Evolutionary conservation across 53 echinoderm and acorn worm genomes (phyloP).

Genomic region (Paelopatides confundens): DNA sequence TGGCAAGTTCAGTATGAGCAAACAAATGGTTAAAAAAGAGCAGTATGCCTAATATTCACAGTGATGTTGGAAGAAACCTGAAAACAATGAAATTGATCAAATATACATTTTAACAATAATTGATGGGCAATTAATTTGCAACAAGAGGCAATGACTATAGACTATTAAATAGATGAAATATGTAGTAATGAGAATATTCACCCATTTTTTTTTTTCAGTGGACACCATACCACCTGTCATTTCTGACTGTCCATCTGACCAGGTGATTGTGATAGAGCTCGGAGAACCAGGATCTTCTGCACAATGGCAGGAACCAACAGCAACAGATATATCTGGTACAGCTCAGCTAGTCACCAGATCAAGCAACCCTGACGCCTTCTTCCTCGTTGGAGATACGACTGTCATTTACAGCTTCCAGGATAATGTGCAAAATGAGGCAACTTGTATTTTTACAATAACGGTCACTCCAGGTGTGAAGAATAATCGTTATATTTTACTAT

Average conservation of each 20-base stretch:
- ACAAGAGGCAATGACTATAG: too few species aligned
- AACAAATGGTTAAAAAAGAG: too few species aligned
- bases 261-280: background rate
- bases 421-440: background rate
- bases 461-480: slow-evolving; percentile 32
- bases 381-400: background rate
- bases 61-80: too few species aligned
- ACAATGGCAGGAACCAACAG: slow-evolving; percentile 53
- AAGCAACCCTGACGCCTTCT: background rate
- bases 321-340: slow-evolving; percentile 39
- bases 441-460: slow-evolving; percentile 29
- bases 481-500: too few species aligned
- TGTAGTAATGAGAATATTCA: too few species aligned
- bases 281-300: slow-evolving; percentile 1
- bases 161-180: too few species aligned
- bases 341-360: background rate
- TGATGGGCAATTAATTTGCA: too few species aligned
- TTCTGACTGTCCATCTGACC: slow-evolving; percentile 56
- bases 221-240: slow-evolving; percentile 69
- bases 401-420: slow-evolving; percentile 40
- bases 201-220: background rate
- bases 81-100: too few species aligned
- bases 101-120: too few species aligned
- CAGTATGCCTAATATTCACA: too few species aligned
- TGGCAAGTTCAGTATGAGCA: too few species aligned